These are phyloP conservation scores for Sebastes diploproa DNA, from an alignment of 2,797 vertebrate species.

Conservation along the genomic window DNA sequence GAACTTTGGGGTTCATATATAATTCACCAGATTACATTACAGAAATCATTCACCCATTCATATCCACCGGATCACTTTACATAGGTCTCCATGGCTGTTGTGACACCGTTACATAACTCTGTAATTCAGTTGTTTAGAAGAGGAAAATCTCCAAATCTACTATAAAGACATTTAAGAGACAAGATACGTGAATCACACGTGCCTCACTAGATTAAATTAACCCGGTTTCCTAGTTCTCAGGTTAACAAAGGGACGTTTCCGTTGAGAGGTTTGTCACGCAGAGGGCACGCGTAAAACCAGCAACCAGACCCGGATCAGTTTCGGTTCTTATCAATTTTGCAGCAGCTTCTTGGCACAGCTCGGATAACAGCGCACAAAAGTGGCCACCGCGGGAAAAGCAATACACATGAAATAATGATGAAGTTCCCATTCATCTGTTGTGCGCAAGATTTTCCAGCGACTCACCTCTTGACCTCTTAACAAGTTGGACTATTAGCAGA, in stretches of 20 bases:
- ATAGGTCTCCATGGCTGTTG: slow-evolving; percentile 17
- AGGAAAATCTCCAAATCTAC: background rate
- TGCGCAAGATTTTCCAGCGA: slow-evolving; percentile 82
- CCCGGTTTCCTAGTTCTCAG: slow-evolving; percentile 41
- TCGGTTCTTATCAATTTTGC: slow-evolving; percentile 73
- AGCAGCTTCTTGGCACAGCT: slow-evolving; percentile 65
- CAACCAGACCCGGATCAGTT: slow-evolving; percentile 69
- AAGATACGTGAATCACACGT: background rate
- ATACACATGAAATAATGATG: slow-evolving; percentile 77
- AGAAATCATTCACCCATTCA: slow-evolving; percentile 63
- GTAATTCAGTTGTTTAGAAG: background rate
- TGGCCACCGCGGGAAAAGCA: slow-evolving; percentile 57
- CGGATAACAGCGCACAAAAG: slow-evolving; percentile 74
- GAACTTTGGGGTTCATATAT: slow-evolving; percentile 53
- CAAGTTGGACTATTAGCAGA: slow-evolving; percentile 45
- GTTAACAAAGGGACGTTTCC: slow-evolving; percentile 44
- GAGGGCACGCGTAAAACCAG: slow-evolving; percentile 58
- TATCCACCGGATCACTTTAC: slow-evolving; percentile 57
- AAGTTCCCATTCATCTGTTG: slow-evolving; percentile 72
- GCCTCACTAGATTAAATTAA: slow-evolving; percentile 14
- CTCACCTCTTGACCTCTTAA: slow-evolving; percentile 73
- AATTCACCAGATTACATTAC: slow-evolving; percentile 60
- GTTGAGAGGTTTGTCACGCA: slow-evolving; percentile 12
- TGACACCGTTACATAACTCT: slow-evolving; percentile 45
- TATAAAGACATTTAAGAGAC: background rate